Conservation (phyloP, 37 sponge, comb jelly and placozoan species). For the Halisarca cf. caerulea region DNA sequence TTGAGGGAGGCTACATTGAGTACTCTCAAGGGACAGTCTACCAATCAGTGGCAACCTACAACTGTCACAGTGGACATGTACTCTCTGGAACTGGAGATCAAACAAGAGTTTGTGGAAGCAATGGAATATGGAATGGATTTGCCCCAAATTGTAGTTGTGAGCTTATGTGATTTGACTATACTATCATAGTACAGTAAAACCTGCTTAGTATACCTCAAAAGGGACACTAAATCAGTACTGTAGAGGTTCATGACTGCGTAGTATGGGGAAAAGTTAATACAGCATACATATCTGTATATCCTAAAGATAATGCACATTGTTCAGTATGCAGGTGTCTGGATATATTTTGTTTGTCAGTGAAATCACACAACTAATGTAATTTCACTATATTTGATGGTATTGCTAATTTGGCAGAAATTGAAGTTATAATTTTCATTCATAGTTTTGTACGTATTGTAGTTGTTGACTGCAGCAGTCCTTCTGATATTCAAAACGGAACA, state of each 20-base stretch:
- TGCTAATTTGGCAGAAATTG: background rate
- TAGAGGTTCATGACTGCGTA: no score
- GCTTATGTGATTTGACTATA: no score
- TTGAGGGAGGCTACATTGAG: background rate
- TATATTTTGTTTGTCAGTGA: no score
- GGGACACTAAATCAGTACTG: no score
- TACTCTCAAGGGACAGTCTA: background rate
- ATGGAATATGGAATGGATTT: background rate
- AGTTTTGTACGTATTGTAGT: background rate
- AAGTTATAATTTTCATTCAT: background rate
- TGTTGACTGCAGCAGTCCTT: background rate
- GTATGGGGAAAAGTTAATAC: no score
- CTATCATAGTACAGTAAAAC: no score
- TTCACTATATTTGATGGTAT: no score
- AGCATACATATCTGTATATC: no score
- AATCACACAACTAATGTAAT: no score
- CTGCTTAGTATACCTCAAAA: no score
- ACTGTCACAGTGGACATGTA: background rate
- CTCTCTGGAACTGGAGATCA: background rate
- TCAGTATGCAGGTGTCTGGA: no score
- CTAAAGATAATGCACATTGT: no score
- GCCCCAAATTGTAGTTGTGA: background rate
- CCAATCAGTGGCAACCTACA: conserved; percentile 8
- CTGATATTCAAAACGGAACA: background rate
- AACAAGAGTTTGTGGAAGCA: background rate